Evolutionary conservation across 2,113 vertebrate genomes (phyloP), one percentile per base, ranked within the genome.

Genomic region (Todiramphus saurophagus): DNA sequence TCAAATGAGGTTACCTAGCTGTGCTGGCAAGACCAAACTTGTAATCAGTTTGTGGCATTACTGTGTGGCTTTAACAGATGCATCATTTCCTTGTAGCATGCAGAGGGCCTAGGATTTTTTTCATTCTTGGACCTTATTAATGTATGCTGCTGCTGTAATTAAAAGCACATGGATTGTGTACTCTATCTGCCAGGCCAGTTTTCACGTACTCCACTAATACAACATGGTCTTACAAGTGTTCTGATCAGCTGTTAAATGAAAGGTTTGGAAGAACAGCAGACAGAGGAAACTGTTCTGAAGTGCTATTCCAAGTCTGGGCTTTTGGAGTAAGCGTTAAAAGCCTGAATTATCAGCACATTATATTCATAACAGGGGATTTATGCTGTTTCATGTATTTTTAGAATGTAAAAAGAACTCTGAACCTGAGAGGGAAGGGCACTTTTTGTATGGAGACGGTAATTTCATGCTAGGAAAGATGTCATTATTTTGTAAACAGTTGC

Each of bases 11-110:
- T 74, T 90, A 70, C 75, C 28, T 62, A 28, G 51, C 24, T 81
- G 41, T 77, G 73, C 43, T 93, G 60, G 79, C 90, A 92, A 93
- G 64, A 94, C 83, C 44, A 67, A 89, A 94, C 83, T 96, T 90
- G 84, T 90, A 90, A 94, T 94, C 68, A 80, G 63, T 95, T 94
- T 87, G 92, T 96, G 87, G 90, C 48, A 25, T 86, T 94, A 39
- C 39, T 87, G 58, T 68, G 74, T 85, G 92, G 88, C 94, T 92
- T 93, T 87, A 48, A 31, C 27, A 94, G 83, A 39, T 89, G 89
- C 64, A 86, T 95, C 83, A 74, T 78, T 88, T 97, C 95, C 94
- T 93, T 1, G 12, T 86, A 90, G 83, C 66, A 25, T 10, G 39
- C 35, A 55, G 64, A 94, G 58, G 77, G 89, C 68, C 17, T 28